Evolutionary conservation across 2,113 vertebrate genomes (phyloP).

Genomic region (Callorhinus ursinus): DNA sequence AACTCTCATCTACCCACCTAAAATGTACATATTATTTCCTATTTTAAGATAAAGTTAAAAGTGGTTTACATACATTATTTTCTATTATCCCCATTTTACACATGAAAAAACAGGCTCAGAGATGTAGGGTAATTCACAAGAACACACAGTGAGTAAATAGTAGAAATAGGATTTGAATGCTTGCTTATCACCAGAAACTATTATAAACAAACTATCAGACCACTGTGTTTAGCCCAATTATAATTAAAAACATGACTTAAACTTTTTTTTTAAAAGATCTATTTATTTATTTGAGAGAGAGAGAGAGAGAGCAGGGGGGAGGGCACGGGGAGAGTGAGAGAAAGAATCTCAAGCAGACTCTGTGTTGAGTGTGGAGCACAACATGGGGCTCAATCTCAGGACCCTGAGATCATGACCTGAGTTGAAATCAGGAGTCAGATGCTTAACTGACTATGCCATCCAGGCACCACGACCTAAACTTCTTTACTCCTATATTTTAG

Average conservation of each 20-base stretch:
- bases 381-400: background rate
- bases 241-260: background rate
- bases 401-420: background rate
- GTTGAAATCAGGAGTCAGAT: background rate
- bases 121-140: background rate
- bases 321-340: background rate
- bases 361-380: background rate
- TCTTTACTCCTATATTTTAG: slow-evolving; percentile 26
- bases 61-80: background rate
- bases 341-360: background rate
- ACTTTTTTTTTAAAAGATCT: background rate
- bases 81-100: background rate
- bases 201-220: background rate
- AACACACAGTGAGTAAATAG: background rate
- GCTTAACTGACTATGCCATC: background rate
- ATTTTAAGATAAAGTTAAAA: background rate
- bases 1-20: background rate
- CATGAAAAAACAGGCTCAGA: background rate
- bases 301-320: background rate
- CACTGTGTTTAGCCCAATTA: background rate
- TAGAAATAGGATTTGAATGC: background rate
- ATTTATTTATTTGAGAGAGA: background rate
- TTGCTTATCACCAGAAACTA: background rate
- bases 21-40: background rate
- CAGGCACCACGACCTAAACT: background rate